Conservation (phyloP, 2,797 vertebrate species). For the Antrozous pallidus region DNA sequence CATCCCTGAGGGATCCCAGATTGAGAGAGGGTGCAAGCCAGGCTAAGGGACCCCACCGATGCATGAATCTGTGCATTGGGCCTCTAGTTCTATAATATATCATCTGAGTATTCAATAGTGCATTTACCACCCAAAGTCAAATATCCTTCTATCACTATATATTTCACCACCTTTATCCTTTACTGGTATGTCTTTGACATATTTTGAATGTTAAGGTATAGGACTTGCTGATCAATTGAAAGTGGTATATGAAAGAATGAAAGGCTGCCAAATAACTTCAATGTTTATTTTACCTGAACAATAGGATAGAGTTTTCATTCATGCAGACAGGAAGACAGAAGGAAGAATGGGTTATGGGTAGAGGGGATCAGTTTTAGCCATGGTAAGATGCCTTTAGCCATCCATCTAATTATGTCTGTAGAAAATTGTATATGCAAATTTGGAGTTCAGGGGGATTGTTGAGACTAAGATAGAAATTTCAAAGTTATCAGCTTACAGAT, state of each 20-base stretch:
- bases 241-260: background rate
- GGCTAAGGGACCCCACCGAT: too few relatives aligned
- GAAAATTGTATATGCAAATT: background rate
- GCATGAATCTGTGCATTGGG: too few relatives aligned
- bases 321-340: background rate
- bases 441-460: background rate
- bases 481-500: background rate
- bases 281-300: background rate
- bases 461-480: background rate
- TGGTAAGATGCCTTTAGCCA: background rate
- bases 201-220: background rate
- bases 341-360: background rate
- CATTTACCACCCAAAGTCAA: background rate
- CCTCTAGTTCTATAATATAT: background rate
- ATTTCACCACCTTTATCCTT: background rate
- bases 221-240: background rate
- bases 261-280: background rate
- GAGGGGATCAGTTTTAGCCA: background rate
- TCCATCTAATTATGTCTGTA: background rate
- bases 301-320: background rate
- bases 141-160: background rate
- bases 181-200: background rate
- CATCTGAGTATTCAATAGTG: background rate
- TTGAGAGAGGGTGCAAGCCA: too few relatives aligned
- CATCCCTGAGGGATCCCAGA: too few relatives aligned